phyloP scores from a whole-genome alignment of 2,113 vertebrate genomes.

The Machaerirhynchus nigripectus region DNA sequence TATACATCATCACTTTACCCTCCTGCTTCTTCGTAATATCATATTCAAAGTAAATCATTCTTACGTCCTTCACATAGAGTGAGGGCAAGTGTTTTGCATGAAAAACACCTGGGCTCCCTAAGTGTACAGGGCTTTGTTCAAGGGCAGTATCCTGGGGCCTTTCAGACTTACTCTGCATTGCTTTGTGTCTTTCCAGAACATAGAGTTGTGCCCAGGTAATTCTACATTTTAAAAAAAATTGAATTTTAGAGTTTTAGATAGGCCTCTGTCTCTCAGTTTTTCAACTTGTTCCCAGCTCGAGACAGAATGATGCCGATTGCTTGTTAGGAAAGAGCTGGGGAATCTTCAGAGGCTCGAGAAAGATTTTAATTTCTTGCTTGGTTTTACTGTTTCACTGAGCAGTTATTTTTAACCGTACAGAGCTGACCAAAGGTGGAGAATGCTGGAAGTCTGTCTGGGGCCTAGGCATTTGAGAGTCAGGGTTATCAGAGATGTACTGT shows the following conservation, averaged over 20 bases:
- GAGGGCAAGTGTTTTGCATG: not conserved
- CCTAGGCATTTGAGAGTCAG: not conserved
- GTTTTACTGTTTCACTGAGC: not conserved
- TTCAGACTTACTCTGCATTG: not conserved
- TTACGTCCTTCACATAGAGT: not conserved
- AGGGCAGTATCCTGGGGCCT: not conserved
- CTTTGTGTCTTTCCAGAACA: not conserved
- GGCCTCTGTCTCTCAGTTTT: not conserved
- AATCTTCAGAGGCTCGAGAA: not conserved
- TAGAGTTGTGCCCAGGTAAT: not conserved
- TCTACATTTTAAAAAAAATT: not conserved
- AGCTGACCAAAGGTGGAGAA: not conserved
- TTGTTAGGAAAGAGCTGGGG: not conserved
- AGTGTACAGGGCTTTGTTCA: not conserved
- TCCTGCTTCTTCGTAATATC: not conserved
- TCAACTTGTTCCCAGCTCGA: rapidly evolving
- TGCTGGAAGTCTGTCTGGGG: not conserved
- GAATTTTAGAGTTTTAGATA: not conserved
- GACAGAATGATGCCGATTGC: not conserved
- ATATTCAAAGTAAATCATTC: not conserved
- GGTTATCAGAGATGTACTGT: not conserved
- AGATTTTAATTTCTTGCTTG: not conserved
- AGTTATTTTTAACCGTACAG: not conserved
- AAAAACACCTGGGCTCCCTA: not conserved
- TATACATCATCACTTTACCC: no score